Evolutionary conservation across 2,888 invertebrate genomes (phyloP), one percentile per base, ranked within the genome.

Genomic region (Eristalis pertinax): DNA sequence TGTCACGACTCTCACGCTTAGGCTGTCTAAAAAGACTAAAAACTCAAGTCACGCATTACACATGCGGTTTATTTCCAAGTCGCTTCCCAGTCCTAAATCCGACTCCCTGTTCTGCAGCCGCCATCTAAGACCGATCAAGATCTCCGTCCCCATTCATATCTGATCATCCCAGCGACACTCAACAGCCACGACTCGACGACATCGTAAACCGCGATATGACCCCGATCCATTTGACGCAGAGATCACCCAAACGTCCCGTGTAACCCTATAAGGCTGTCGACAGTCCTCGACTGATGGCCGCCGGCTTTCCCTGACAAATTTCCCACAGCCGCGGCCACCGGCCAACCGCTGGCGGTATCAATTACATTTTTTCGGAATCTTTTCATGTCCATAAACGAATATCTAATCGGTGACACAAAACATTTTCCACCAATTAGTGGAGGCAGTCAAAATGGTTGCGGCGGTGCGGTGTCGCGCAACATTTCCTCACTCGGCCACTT

Each of bases 341-440:
- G 35, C 64, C n/a, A n/a, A 29, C 2, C 19, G 35, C 38, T 19
- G 13, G 26, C 64, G 67, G 68, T 82, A 77, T 82, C 77, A 72
- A 13, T 82, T 69, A 82, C 82, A 77, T 1, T 50, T 50, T 70
- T 86, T 78, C 83, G 83, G 83, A 74, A 41, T 83, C 67, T 32
- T 86, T 86, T 86, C 83, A 86, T 79, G 86, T 86, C 58, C 70
- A 29, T 50, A 50, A 41, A 74, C 24, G 70, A 69, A 67, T 72
- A 86, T 86, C 83, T 87, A 87, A 87, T 87, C 87, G 67, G 83
- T 56, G 84, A 87, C 87, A 50, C 50, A 87, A 84, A 84, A 87
- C 84, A 80, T 84, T 87, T 84, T 87, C 87, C 79, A 75, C 87
- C 87, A 87, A 87, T 87, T 87, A 87, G 87, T 75, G 65, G 73